Base-by-base conservation (phyloP, 2,797 vertebrate species). In the Microctenopoma steveboyesi region DNA sequence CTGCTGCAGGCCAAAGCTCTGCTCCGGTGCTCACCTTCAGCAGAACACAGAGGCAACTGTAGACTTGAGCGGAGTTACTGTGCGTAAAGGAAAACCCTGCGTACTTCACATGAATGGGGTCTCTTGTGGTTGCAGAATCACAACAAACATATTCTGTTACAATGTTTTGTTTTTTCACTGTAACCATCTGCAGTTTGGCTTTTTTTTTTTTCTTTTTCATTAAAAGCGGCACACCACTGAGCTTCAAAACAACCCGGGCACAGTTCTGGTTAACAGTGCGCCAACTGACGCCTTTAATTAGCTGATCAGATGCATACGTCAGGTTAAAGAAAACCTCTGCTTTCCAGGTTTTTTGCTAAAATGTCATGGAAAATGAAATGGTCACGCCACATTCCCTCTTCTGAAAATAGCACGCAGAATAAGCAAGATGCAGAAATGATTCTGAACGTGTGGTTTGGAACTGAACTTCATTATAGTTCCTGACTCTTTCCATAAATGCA, bases 321-420 rank as follows among this genome's bases (percentile, higher is more conserved):
- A 92, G 83, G 66, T 75, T 82, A 54, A 83, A 86, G 86, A 91
- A 83, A 91, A 91, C 72, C 75, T 71, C 69, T 50, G 71, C 86
- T 91, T 84, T 89, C 84, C 81, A 67, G 82, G 72, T 68, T 87
- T 85, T 82, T 69, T 22, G 2, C 52, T 1, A 1, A 78, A 89
- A 90, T 89, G 89, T 93, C 88, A 86, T 80, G 93, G 92, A 94
- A 94, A 93, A 89, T 81, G 58, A 88, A 90, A 88, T 68, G 14
- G 86, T 83, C 78, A 64, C 54, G 86, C 83, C 81, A 82, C 87
- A 83, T 81, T 81, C 74, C 73, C 79, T 74, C 42, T 50, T 79
- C 89, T 84, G 73, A 82, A 92, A 93, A 93, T 91, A 88, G 75
- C 68, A 69, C 1, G 40, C 48, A 64, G 78, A 87, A 78, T 69